Conservation (phyloP, 2,888 invertebrate genomes). For the Xestobium rufovillosum region DNA sequence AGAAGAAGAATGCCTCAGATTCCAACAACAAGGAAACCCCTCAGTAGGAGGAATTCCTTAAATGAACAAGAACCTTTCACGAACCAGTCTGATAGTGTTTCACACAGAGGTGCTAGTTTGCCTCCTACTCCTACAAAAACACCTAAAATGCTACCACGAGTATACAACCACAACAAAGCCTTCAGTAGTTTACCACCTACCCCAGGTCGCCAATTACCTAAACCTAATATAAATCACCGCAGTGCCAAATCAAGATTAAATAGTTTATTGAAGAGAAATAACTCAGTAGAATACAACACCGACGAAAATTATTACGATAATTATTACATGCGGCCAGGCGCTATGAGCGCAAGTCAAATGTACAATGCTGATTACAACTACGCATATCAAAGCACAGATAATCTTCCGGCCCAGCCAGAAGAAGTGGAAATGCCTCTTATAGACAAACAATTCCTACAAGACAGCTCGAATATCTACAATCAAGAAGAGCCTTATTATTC, state of each 20-base stretch:
- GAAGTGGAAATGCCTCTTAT: conserved; percentile 24
- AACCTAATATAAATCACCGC: conserved; percentile 37
- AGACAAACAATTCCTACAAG: too few species aligned
- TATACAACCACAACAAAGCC: conserved; percentile 23
- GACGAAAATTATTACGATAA: conserved; percentile 39
- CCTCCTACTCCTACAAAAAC: conserved; percentile 43
- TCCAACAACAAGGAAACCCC: conserved; percentile 35
- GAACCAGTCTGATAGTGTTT: conserved; percentile 33
- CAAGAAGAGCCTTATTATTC: too few species aligned
- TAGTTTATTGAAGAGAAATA: conserved; percentile 38
- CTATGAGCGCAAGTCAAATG: conserved; percentile 38
- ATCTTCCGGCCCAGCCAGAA: conserved; percentile 42
- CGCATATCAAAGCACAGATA: conserved; percentile 63
- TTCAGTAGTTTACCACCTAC: conserved; percentile 47
- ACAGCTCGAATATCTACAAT: too few species aligned
- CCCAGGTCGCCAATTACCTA: conserved; percentile 49
- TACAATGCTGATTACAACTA: conserved; percentile 66
- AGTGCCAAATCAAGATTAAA: conserved; percentile 38
- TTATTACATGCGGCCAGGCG: conserved; percentile 38
- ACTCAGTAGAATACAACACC: conserved; percentile 40
- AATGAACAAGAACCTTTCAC: conserved; percentile 35
- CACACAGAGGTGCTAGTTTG: conserved; percentile 41
- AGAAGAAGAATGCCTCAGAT: conserved; percentile 42
- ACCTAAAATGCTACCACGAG: conserved; percentile 34
- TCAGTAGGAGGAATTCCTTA: conserved; percentile 38